phyloP scores from a whole-genome alignment of 2,113 vertebrate genomes.

The Nothoprocta pentlandii region DNA sequence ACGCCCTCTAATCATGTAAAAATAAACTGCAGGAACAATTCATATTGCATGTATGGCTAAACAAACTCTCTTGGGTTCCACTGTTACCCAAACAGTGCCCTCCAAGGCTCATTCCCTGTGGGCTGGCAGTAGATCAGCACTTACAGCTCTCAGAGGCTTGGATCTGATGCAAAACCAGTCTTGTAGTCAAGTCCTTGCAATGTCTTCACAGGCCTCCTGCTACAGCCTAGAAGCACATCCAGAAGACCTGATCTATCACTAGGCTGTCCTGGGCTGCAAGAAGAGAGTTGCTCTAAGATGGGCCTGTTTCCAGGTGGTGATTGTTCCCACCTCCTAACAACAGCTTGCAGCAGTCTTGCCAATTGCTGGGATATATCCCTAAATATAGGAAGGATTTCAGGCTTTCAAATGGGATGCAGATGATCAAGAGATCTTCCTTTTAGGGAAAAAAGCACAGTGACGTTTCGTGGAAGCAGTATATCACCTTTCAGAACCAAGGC shows the following conservation, averaged over 20 bases:
- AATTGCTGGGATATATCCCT: not conserved
- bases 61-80: constrained; percentile 1
- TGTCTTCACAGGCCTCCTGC: not conserved
- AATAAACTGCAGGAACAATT: constrained; percentile 56
- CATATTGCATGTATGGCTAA: not conserved
- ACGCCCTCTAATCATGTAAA: not conserved
- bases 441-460: constrained; percentile 11
- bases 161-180: not conserved
- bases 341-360: constrained; percentile 40
- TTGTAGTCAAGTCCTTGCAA: not conserved
- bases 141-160: not conserved
- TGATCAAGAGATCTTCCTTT: constrained; percentile 30
- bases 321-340: not conserved
- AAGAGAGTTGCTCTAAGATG: not conserved
- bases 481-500: constrained; percentile 2
- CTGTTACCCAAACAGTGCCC: not conserved
- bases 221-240: not conserved
- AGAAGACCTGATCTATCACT: not conserved
- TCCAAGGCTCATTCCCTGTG: not conserved
- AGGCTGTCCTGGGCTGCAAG: not conserved
- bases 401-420: constrained; percentile 2
- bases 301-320: constrained; percentile 39
- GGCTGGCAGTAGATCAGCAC: constrained; percentile 22
- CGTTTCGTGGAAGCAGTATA: not conserved
- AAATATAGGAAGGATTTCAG: constrained; percentile 40